Percentiles rank a stretch among this genome's conserved stretches.
Conservation (phyloP, 2,797 vertebrate species). For the Hydrophis major region DNA sequence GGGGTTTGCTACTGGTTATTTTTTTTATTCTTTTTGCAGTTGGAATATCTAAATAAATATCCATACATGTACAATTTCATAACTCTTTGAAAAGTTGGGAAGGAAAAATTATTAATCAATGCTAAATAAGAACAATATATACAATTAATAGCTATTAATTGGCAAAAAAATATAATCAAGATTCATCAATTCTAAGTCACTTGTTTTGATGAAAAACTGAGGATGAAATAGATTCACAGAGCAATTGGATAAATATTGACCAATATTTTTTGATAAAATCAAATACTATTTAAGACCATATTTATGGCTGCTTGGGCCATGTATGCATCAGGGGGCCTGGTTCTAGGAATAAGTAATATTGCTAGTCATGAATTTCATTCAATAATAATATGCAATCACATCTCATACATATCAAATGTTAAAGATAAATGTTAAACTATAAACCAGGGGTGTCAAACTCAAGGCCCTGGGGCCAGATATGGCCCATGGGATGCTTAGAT, state of each 20-base stretch:
- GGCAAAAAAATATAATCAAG: not conserved
- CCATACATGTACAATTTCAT: not conserved
- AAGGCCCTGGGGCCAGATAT: too few relatives aligned
- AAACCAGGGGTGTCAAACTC: slow-evolving; percentile 5
- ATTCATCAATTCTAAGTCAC: not conserved
- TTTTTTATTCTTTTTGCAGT: not conserved
- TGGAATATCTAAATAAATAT: not conserved
- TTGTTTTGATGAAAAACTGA: not conserved
- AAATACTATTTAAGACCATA: slow-evolving; percentile 17
- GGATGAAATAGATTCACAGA: slow-evolving; percentile 19
- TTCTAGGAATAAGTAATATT: slow-evolving; percentile 13
- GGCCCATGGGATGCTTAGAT: too few relatives aligned
- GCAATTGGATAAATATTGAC: not conserved
- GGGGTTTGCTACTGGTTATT: not conserved
- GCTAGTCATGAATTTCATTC: slow-evolving; percentile 42
- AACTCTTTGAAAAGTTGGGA: not conserved
- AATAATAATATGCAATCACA: slow-evolving; percentile 49
- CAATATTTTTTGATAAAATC: slow-evolving; percentile 26
- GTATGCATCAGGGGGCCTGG: slow-evolving; percentile 41
- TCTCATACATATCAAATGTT: slow-evolving; percentile 37
- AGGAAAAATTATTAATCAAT: not conserved
- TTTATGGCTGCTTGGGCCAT: slow-evolving; percentile 36
- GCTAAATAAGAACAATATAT: not conserved
- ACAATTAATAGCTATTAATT: not conserved
- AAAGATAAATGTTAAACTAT: slow-evolving; percentile 58